Evolutionary conservation across 2,797 vertebrate species (phyloP), one percentile per base, ranked within the genome.

Genomic region (Oreortyx pictus): DNA sequence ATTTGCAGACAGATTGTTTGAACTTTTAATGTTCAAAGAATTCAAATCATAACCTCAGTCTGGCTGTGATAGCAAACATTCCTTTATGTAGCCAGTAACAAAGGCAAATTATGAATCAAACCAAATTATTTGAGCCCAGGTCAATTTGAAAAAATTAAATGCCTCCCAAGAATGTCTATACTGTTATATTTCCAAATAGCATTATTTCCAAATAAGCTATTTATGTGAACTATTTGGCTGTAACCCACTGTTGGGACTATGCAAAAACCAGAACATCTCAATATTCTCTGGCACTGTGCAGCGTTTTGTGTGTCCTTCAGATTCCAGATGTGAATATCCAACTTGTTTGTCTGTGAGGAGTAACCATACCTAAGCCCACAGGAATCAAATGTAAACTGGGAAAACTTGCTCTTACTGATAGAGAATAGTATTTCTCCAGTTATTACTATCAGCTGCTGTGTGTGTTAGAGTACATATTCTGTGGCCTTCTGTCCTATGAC

Each of bases 151-250:
- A 92, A 86, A 57, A 27, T 24, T 7, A 49, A 25, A 76, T 41
- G 65, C 59, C 29, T 89, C 25, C 33, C 46, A 76, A 43, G 41
- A 82, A 76, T 67, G 44, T 16, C 71, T 67, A 1, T 37, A 47
- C 24, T 11, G 11, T 66, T 70, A 1, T 49, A 88, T 76, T 95
- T 86, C 77, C 92, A 90, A 66, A 68, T 37, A 11, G 83, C 39
- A 78, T 82, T 88, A 54, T n/a, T 92, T 85, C 19, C 73, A 89
- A 88, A 64, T 57, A 82, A 93, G 75, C 24, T 33, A 47, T 54
- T 61, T 46, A 22, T 88, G 56, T 79, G n/a, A 88, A 44, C 43
- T 66, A 37, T 71, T 27, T 81, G 71, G 89, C 54, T 88, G 27
- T 33, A 47, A 33, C 24, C 16, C 59, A 16, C 35, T 70, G 24